Conservation (phyloP, 2,797 vertebrate species). For the Melanotaenia maccullochi region DNA sequence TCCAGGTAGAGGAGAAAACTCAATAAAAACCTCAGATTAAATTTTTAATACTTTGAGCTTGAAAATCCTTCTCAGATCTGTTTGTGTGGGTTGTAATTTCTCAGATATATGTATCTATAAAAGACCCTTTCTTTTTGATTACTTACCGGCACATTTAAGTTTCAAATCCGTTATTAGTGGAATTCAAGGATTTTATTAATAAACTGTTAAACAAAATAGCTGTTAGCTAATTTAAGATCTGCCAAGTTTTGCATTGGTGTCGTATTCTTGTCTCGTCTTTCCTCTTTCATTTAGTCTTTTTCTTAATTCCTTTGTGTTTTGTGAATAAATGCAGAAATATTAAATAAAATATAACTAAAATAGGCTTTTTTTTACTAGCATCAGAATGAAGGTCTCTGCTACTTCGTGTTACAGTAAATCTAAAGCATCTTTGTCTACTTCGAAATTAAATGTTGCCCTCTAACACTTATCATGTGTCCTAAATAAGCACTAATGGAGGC, state of each 20-base stretch:
- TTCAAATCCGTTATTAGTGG: background rate
- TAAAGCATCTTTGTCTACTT: constrained; percentile 13
- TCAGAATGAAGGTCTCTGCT: constrained; percentile 4
- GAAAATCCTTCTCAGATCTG: background rate
- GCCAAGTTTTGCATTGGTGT: background rate
- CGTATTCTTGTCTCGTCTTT: background rate
- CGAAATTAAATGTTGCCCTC: constrained; percentile 30
- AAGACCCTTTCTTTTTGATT: no score
- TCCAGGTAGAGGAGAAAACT: background rate
- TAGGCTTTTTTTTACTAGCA: background rate
- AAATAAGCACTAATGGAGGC: constrained; percentile 22
- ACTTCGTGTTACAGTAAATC: constrained; percentile 17
- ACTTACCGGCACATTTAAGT: background rate
- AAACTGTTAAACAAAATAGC: background rate
- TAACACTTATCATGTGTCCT: constrained; percentile 49
- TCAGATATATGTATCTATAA: background rate
- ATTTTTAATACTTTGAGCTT: background rate
- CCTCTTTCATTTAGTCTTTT: background rate
- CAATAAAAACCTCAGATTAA: background rate
- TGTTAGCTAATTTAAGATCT: background rate
- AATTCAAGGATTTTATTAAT: background rate
- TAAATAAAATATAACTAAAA: background rate
- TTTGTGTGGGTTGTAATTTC: background rate
- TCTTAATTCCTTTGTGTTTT: background rate
- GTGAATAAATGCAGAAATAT: background rate